Percentiles rank a stretch among this genome's conserved stretches.
These are phyloP conservation scores for Lytechinus variegatus DNA, from an alignment of 35 echinoderm and acorn worm species.

Conservation along the genomic window DNA sequence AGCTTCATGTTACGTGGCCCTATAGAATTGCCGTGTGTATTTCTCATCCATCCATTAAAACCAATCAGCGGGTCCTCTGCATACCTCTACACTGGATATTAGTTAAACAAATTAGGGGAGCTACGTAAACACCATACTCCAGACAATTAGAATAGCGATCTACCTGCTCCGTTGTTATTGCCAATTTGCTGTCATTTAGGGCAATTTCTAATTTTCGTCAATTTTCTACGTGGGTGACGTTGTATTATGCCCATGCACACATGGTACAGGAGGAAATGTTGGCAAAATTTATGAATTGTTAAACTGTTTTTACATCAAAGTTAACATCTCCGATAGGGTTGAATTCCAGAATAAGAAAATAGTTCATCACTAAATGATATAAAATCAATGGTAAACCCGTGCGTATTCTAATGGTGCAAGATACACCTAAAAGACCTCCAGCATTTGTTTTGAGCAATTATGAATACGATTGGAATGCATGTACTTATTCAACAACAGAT, in stretches of 20 bases:
- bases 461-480: too few species aligned
- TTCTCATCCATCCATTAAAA: not conserved
- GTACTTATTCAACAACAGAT: too few species aligned
- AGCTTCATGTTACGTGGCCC: too few species aligned
- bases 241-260: too few species aligned
- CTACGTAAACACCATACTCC: constrained; percentile 24
- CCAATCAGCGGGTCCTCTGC: not conserved
- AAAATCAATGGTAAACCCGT: too few species aligned
- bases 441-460: too few species aligned
- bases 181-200: not conserved
- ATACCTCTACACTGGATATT: not conserved
- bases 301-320: not conserved
- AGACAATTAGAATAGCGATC: constrained; percentile 22
- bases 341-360: too few species aligned
- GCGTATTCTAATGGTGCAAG: too few species aligned
- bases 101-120: constrained; percentile 24
- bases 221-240: not conserved
- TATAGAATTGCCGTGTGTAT: not conserved
- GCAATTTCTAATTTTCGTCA: not conserved
- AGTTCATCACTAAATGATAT: too few species aligned
- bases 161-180: not conserved
- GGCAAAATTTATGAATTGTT: not conserved
- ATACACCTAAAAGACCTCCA: too few species aligned
- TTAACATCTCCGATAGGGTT: not conserved
- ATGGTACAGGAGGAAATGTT: not conserved